Evolutionary conservation across 2,113 vertebrate genomes (phyloP), one percentile per base, ranked within the genome.

Genomic region (Ochotona curzoniae): DNA sequence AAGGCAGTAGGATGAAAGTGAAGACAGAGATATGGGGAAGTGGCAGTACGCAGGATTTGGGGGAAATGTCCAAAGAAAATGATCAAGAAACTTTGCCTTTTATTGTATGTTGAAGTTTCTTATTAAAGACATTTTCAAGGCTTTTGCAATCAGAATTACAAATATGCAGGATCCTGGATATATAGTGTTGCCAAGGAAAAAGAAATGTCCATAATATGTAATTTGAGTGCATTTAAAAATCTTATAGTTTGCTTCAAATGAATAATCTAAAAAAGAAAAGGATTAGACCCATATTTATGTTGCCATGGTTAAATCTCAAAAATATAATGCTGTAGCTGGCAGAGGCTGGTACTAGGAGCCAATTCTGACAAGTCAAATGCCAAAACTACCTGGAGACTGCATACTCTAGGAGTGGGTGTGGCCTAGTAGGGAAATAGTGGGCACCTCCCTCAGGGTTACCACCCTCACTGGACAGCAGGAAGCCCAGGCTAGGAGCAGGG

Each of bases 211-310:
- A 51, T 30, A 23, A 60, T 83, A 70, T 91, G 1, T 96, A 94
- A 94, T 95, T 95, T 95, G 79, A 82, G 63, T 95, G 35, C 60
- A 87, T 88, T 95, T 95, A 75, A 81, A 71, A 93, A 70, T 91
- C 15, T 44, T 92, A 78, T 95, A 93, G 76, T 93, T 90, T 93
- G 18, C 67, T 89, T 92, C 67, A 76, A 94, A 71, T 87, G 91
- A 94, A 80, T 89, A 90, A 83, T 88, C 88, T 92, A 18, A 78
- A 93, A 94, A 91, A 76, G 73, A 76, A 95, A 94, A 92, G 88
- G 93, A 96, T 87, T 82, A 93, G 90, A 85, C 90, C 89, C 32
- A 51, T 95, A 89, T 93, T 95, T 95, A 93, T 94, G 91, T 96
- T 95, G 91, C 84, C 81, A 91, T 91, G 69, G 87, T 92, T 93